Evolutionary conservation across 53 echinoderm and acorn worm genomes (phyloP).

Genomic region (Arbacia lixula): DNA sequence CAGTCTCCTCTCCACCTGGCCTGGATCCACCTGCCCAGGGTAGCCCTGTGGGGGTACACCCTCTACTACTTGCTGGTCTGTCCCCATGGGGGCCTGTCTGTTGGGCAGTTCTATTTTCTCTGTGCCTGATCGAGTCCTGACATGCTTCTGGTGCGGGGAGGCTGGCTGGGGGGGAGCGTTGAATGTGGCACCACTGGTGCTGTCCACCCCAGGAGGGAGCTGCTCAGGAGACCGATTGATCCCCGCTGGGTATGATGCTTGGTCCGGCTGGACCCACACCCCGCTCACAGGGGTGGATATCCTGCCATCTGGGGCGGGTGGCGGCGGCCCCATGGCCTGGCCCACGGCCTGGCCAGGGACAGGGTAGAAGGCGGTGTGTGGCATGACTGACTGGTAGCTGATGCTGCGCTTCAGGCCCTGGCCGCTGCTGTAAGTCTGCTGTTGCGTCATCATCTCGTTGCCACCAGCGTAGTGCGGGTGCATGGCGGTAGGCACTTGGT

Average conservation of each 20-base stretch:
- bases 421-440: conserved; percentile 18
- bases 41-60: conserved; percentile 13
- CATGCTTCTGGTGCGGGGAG: conserved; percentile 9
- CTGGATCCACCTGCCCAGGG: conserved; percentile 16
- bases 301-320: not conserved
- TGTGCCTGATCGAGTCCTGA: conserved; percentile 45
- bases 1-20: conserved; percentile 50
- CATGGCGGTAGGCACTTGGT: conserved; percentile 49
- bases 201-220: conserved; percentile 10
- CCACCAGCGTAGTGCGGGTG: conserved; percentile 34
- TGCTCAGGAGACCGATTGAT: conserved; percentile 48
- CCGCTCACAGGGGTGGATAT: not conserved
- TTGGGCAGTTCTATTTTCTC: conserved; percentile 40
- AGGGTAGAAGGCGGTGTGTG: conserved; percentile 20
- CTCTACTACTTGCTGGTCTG: not conserved
- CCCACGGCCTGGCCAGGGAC: conserved; percentile 20
- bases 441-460: conserved; percentile 10
- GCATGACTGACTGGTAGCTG: conserved; percentile 40
- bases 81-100: not conserved
- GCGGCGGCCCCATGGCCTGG: too few species aligned
- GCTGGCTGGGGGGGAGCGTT: not conserved
- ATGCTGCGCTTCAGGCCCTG: conserved; percentile 46
- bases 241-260: not conserved
- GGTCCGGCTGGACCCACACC: conserved; percentile 11
- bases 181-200: not conserved